Conservation (phyloP, 2,113 vertebrate genomes). For the Microtus richardsoni region DNA sequence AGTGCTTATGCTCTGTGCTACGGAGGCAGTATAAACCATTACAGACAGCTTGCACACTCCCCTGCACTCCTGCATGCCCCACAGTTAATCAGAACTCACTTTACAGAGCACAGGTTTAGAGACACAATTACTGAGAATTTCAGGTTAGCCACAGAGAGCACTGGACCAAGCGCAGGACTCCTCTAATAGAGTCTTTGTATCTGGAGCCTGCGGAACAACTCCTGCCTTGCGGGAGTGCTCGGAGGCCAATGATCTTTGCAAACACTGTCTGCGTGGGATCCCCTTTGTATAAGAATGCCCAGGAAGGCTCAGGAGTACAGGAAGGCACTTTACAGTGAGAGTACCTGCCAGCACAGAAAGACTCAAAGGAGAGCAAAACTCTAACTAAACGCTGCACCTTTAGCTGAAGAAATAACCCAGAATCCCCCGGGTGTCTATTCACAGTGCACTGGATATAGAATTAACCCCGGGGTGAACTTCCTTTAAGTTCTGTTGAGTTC, state of each 20-base stretch:
- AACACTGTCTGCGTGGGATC: background rate
- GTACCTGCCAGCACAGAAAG: background rate
- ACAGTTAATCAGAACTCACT: background rate
- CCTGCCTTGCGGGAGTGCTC: background rate
- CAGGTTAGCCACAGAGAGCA: background rate
- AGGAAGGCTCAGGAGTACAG: too few species aligned
- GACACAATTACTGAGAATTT: background rate
- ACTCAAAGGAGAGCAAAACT: background rate
- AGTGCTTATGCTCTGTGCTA: background rate
- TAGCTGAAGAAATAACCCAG: background rate
- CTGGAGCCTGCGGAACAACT: background rate
- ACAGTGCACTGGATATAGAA: background rate
- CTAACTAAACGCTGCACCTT: background rate
- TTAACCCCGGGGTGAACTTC: background rate
- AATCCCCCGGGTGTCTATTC: background rate
- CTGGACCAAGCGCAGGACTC: background rate
- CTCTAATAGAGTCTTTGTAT: background rate
- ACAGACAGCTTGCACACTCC: background rate
- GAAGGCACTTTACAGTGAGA: background rate
- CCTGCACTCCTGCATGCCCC: rapidly evolving
- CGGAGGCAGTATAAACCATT: background rate
- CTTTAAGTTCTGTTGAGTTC: background rate
- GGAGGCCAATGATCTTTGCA: background rate
- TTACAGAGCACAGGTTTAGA: background rate
- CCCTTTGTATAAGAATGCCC: background rate